These are phyloP conservation scores for Camponotus fellah DNA, from an alignment of 2,888 invertebrate genomes.

Conservation along the genomic window DNA sequence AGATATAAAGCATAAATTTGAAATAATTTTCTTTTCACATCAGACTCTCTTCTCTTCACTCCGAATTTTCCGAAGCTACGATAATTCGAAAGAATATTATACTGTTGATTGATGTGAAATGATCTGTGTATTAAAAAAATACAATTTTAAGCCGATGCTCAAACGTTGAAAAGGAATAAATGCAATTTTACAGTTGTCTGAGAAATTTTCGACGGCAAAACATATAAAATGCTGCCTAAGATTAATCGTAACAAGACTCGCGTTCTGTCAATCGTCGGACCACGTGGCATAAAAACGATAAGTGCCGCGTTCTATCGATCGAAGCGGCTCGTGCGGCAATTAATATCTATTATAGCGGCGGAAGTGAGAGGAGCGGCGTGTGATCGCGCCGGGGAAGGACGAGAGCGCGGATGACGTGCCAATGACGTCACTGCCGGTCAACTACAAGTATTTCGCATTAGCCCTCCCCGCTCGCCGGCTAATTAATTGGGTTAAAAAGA, in stretches of 20 bases:
- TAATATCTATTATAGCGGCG: constrained; percentile 84
- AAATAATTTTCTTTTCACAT: not conserved
- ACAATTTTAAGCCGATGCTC: not conserved
- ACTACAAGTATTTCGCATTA: constrained; percentile 86
- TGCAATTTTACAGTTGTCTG: constrained; percentile 5
- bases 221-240: constrained; percentile 3
- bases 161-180: constrained; percentile 2
- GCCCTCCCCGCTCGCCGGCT: constrained; percentile 65
- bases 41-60: too few species aligned
- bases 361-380: constrained; percentile 76
- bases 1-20: not conserved
- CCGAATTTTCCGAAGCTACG: not conserved
- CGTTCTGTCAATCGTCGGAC: constrained; percentile 33
- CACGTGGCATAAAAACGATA: constrained; percentile 42
- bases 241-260: constrained; percentile 27
- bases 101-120: not conserved
- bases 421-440: constrained; percentile 84
- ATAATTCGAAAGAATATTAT: not conserved
- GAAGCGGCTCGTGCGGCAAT: constrained; percentile 73
- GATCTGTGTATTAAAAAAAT: not conserved
- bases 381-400: constrained; percentile 58
- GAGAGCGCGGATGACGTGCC: constrained; percentile 73
- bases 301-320: constrained; percentile 61
- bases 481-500: constrained; percentile 86
- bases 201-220: not conserved